Evolutionary conservation across 2,888 invertebrate species (phyloP), one percentile per base, ranked within the genome.

Genomic region (Drosophila nigritarsus): DNA sequence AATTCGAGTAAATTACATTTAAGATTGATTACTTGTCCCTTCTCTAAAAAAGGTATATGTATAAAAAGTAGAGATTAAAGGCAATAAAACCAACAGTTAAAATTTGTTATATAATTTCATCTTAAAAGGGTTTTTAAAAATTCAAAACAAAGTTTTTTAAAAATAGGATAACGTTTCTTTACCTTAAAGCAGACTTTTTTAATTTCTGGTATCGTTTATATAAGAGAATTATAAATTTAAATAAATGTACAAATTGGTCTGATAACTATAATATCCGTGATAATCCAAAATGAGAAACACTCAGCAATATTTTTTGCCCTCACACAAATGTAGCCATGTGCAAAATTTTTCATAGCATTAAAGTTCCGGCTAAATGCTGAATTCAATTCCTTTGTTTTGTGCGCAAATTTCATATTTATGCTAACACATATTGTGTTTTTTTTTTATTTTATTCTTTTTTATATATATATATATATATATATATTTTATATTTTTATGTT

Each of bases 401-500:
- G 48, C 53, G 55, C 45, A 30, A 63, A 38, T 70, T 68, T 70
- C 27, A 69, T 70, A 65, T 68, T 59, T 67, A 65, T 69, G 55
- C 68, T 24, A 54, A 56, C 24, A 62, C 29, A 53, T 55, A 38
- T 74, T 66, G 64, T 74, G 53, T 62, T 38, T 69, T 11, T 13
- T 45, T 45, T 20, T 7, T 3, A 20, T 45, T 45, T 20, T 1
- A 13, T 20, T 24, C 4, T 18, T 36, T 6, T 8, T 13, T 34
- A 4, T 13, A 5, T 13, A 13, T 20, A 20, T n/a, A 40, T 53
- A 54, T 15, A 40, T 8, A 49, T 50, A 30, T 55, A 36, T 27
- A 18, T 34, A 50, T 38, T 59, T 9, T 77, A 59, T 78, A 62
- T 72, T 82, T 78, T 73, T 87, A 73, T 87, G 82, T 78, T 78